phyloP scores from a whole-genome alignment of 2,113 vertebrate species.

The Halcyon senegalensis region DNA sequence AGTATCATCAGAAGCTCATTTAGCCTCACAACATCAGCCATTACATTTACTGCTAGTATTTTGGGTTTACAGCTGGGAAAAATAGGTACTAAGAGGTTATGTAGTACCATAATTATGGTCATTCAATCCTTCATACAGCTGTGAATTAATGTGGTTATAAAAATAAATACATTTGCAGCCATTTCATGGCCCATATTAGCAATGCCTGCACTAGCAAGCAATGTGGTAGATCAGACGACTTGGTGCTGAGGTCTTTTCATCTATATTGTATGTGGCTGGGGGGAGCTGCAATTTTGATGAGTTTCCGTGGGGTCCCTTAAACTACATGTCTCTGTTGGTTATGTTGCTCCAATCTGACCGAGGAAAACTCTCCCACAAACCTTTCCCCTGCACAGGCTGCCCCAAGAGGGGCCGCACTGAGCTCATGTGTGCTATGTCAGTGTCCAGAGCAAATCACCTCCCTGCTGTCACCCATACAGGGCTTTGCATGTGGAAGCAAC shows the following conservation, averaged over 20 bases:
- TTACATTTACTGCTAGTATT: not conserved
- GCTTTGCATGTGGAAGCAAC: not conserved
- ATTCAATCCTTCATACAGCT: not conserved
- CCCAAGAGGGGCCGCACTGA: not conserved
- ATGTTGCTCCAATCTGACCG: not conserved
- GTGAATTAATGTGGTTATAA: not conserved
- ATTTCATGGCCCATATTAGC: not conserved
- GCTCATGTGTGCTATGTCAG: fast-evolving
- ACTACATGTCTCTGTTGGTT: fast-evolving
- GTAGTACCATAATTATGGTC: not conserved
- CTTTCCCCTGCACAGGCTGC: not conserved
- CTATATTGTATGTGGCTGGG: not conserved
- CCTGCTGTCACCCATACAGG: not conserved
- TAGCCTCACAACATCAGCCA: not conserved
- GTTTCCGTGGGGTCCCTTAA: not conserved
- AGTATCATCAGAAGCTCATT: not conserved
- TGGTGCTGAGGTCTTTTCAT: not conserved
- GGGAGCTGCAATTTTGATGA: not conserved
- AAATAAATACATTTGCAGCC: not conserved
- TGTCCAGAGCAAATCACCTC: not conserved
- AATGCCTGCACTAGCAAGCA: not conserved
- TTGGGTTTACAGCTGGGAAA: not conserved
- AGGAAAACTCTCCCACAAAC: not conserved
- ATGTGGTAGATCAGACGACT: not conserved
- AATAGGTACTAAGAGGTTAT: not conserved